Evolutionary conservation across 1,140 invertebrate genomes (phyloP).

Genomic region (Heliconius melpomene): DNA sequence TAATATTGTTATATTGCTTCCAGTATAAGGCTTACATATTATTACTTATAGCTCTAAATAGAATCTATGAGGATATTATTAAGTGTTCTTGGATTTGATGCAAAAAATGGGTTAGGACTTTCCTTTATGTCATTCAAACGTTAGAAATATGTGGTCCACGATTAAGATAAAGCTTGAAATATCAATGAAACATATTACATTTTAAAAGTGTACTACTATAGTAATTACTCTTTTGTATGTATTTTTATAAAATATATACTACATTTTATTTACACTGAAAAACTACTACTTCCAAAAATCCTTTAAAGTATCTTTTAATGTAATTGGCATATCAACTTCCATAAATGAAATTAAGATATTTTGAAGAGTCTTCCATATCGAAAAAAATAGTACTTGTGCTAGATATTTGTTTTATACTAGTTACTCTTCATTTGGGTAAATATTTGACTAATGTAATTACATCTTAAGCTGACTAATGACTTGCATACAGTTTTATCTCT

Average conservation of each 20-base stretch:
- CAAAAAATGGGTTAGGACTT: slow-evolving; percentile 48
- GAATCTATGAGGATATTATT: slow-evolving; percentile 55
- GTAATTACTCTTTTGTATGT: slow-evolving; percentile 74
- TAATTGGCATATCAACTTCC: slow-evolving; percentile 80
- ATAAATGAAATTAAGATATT: slow-evolving; percentile 72
- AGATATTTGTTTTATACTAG: slow-evolving; percentile 66
- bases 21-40: slow-evolving; percentile 72
- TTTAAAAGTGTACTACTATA: slow-evolving; percentile 62
- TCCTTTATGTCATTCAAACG: slow-evolving; percentile 51
- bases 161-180: slow-evolving; percentile 67
- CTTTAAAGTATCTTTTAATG: slow-evolving; percentile 65
- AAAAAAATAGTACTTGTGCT: slow-evolving; percentile 75
- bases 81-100: slow-evolving; percentile 50
- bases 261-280: slow-evolving; percentile 74
- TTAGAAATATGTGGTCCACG: slow-evolving; percentile 70
- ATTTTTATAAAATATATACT: slow-evolving; percentile 80
- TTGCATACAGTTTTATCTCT: slow-evolving; percentile 11
- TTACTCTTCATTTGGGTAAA: slow-evolving; percentile 68
- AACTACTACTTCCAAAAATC: slow-evolving; percentile 74
- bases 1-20: slow-evolving; percentile 78
- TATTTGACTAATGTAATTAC: slow-evolving; percentile 52
- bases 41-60: slow-evolving; percentile 67
- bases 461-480: neutral
- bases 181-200: slow-evolving; percentile 79
- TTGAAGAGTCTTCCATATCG: slow-evolving; percentile 79